phyloP scores from a whole-genome alignment of 2,888 invertebrate genomes.

The Eudasyphora cyanicolor region DNA sequence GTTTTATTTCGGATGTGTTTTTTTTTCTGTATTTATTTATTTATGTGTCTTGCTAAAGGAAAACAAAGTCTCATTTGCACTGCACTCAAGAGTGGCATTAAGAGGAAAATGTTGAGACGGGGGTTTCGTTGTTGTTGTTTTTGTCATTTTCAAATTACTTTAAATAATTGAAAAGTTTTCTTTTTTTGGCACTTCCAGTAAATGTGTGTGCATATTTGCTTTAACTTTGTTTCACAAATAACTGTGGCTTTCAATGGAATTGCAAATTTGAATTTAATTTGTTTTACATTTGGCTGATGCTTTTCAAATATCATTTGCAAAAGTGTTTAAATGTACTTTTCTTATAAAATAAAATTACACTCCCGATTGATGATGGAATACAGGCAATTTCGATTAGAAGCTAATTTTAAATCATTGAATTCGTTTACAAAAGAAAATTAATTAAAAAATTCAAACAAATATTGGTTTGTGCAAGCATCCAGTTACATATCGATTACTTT shows the following conservation, averaged over 20 bases:
- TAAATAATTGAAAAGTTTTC: constrained; percentile 46
- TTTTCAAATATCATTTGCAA: background rate
- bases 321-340: background rate
- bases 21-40: background rate
- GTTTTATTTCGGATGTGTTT: background rate
- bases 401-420: too few relatives aligned
- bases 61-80: background rate
- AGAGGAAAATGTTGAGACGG: background rate
- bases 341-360: too few relatives aligned
- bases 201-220: background rate
- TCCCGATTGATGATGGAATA: too few relatives aligned
- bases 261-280: background rate
- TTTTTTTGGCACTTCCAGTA: background rate
- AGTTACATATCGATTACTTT: too few relatives aligned
- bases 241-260: background rate
- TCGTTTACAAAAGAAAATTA: too few relatives aligned
- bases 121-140: constrained; percentile 21
- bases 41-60: constrained; percentile 24
- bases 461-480: too few relatives aligned
- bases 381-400: too few relatives aligned
- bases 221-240: background rate
- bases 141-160: constrained; percentile 28
- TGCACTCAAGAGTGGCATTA: constrained; percentile 22
- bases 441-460: too few relatives aligned
- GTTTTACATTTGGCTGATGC: background rate